These are phyloP conservation scores for Drosophila biarmipes DNA, from an alignment of 1,140 invertebrate species.

Conservation along the genomic window DNA sequence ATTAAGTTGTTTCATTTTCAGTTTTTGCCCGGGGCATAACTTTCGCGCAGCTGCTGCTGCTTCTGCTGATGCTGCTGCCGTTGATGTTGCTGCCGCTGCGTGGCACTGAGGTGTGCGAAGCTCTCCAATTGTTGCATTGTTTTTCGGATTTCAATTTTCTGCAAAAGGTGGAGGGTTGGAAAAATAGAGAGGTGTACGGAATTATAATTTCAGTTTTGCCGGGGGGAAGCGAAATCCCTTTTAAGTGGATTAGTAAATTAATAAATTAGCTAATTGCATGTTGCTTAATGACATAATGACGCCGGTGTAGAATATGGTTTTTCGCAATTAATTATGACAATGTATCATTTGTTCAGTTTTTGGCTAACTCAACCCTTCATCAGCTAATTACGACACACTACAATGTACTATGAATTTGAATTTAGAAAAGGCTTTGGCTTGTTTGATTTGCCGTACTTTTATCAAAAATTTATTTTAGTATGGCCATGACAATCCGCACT, in stretches of 20 bases:
- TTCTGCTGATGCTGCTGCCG: conserved; percentile 17
- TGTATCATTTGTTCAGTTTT: neutral
- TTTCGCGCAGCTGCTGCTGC: conserved; percentile 41
- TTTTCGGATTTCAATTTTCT: conserved; percentile 41
- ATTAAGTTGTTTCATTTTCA: conserved; percentile 82
- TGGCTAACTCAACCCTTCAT: neutral
- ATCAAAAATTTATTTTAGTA: no score
- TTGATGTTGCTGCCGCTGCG: conserved; percentile 35
- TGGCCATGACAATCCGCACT: neutral
- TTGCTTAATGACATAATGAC: conserved; percentile 18
- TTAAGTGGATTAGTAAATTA: conserved; percentile 49
- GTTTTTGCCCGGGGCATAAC: conserved; percentile 75
- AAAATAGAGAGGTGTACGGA: conserved; percentile 21
- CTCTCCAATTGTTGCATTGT: conserved; percentile 71
- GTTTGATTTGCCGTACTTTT: no score
- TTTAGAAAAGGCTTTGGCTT: no score
- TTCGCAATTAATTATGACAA: neutral
- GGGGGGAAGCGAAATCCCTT: conserved; percentile 17
- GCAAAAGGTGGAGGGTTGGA: conserved; percentile 18
- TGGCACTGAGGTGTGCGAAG: conserved; percentile 59
- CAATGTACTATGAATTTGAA: no score
- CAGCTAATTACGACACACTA: no score
- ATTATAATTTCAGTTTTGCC: conserved; percentile 50
- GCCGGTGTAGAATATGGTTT: neutral
- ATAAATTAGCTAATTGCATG: conserved; percentile 35